Conservation (phyloP, 2,888 invertebrate species). For the Tipula lateralis region DNA sequence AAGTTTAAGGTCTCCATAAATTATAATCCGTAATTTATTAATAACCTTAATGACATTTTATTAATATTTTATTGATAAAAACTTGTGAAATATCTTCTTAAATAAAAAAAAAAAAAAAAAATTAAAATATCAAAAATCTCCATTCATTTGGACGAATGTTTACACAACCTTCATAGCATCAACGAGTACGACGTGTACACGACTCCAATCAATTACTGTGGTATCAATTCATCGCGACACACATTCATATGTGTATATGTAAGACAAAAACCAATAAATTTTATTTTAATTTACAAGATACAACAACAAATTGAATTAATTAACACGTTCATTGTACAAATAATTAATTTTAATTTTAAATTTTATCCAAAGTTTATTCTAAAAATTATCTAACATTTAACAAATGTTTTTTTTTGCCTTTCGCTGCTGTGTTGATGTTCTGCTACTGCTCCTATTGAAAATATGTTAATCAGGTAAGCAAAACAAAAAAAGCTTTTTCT, state of each 20-base stretch:
- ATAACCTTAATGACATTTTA: slow-evolving; percentile 11
- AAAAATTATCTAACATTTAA: neutral
- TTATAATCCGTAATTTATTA: neutral
- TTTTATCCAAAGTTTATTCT: neutral
- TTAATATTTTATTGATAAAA: neutral
- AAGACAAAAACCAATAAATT: slow-evolving; percentile 14
- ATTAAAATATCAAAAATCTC: neutral
- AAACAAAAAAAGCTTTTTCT: neutral
- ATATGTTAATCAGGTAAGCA: neutral
- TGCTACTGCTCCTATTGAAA: neutral
- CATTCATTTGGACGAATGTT: neutral
- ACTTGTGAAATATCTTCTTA: neutral
- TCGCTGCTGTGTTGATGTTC: neutral
- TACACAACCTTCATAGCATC: neutral
- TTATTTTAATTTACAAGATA: neutral
- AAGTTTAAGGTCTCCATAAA: neutral
- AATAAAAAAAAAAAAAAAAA: neutral
- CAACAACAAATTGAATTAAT: slow-evolving; percentile 11
- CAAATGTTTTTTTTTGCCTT: neutral
- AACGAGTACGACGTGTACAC: neutral
- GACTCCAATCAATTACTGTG: neutral
- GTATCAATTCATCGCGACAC: neutral
- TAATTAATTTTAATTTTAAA: slow-evolving; percentile 19
- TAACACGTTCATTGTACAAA: slow-evolving; percentile 11
- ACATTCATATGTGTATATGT: neutral